Evolutionary conservation across 2,797 vertebrate genomes (phyloP), one percentile per base, ranked within the genome.

Genomic region (Oreochromis mossambicus): DNA sequence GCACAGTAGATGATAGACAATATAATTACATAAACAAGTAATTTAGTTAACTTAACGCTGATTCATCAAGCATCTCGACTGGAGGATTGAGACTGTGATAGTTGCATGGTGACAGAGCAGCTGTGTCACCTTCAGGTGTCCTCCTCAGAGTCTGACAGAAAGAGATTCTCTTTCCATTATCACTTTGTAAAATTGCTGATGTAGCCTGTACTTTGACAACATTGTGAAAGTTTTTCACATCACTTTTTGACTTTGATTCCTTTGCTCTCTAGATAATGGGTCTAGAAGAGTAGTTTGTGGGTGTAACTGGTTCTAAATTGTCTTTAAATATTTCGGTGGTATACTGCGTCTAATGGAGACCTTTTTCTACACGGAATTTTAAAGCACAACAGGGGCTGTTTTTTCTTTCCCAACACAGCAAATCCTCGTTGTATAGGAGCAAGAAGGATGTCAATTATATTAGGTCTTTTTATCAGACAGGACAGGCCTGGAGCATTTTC

Each of bases 11-110:
- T 83, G 83, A 91, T 15, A 73, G 79, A 87, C 87, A 87, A 78
- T 50, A 48, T 83, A 85, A 90, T 92, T 90, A 88, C 79, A 70
- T 63, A 70, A 85, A 90, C 80, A 87, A 81, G 82, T 82, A 46
- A 91, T 91, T 86, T 87, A 56, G 66, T 92, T 88, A 87, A 81
- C 51, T 70, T 84, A 50, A 34, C n/a, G 86, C 82, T 89, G 92
- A 93, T 13, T 92, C 88, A 85, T 89, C 83, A 81, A 56, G 46
- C 68, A 11, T 61, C 82, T 82, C 34, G 38, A 86, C 77, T 79
- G 77, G 41, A 83, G 61, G 77, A 78, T 7, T 54, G 68, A 80
- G 83, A 50, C 84, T 86, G 12, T 41, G 77, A 79, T 78, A 29
- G 84, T 8, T 73, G 73, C 38, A 43, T 13, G 19, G 58, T 12